Conservation (phyloP, 2,797 vertebrate species). For the Gymnoscopelus braueri region DNA sequence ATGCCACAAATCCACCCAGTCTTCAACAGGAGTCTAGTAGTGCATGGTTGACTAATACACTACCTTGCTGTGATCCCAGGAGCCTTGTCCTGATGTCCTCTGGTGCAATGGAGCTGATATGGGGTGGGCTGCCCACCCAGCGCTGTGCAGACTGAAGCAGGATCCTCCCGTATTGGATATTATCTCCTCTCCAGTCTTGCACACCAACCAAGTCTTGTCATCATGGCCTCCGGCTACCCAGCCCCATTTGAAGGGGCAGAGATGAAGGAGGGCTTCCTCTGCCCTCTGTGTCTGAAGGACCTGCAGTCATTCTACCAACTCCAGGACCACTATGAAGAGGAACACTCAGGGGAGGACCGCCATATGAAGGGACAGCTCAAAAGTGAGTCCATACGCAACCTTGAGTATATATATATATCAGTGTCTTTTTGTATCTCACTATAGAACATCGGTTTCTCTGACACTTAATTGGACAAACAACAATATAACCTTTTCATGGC, state of each 20-base stretch:
- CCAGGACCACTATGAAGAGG: conserved; percentile 95
- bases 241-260: conserved; percentile 89
- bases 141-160: conserved; percentile 56
- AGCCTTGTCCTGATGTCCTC: conserved; percentile 3
- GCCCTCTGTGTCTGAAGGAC: conserved; percentile 95
- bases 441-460: too few species aligned
- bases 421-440: neutral
- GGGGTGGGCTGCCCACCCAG: conserved; percentile 40
- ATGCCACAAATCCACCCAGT: too few species aligned
- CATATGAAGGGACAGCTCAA: conserved; percentile 91
- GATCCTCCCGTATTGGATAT: conserved; percentile 25
- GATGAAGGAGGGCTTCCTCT: conserved; percentile 95
- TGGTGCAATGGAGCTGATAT: conserved; percentile 56
- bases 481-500: too few species aligned
- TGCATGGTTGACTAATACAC: too few species aligned
- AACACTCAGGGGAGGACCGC: conserved; percentile 90
- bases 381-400: conserved; percentile 79
- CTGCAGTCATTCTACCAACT: conserved; percentile 96
- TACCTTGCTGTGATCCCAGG: conserved; percentile 4
- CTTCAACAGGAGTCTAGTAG: too few species aligned
- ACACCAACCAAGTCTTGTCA: conserved; percentile 24
- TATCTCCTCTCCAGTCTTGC: conserved; percentile 8
- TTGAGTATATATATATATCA: neutral
- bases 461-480: too few species aligned
- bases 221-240: conserved; percentile 88